phyloP scores from a whole-genome alignment of 2,888 invertebrate genomes.

The Gymnoscelis rufifasciata region DNA sequence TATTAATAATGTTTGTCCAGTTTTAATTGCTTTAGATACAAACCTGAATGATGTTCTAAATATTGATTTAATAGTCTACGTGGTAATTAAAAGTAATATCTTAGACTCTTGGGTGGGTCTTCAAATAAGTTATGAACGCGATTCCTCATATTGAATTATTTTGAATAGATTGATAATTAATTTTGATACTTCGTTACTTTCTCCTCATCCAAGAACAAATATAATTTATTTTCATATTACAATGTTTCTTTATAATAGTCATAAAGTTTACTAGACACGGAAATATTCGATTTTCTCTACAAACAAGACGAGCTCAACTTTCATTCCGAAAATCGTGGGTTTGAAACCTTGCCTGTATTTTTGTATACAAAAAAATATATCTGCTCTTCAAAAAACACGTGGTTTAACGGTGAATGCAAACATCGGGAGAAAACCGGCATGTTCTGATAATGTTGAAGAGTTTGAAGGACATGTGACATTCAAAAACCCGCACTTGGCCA shows the following conservation, averaged over 20 bases:
- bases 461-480: too few relatives aligned
- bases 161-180: slow-evolving; percentile 17
- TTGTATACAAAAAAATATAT: too few relatives aligned
- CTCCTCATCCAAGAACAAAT: neutral
- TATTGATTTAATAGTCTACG: slow-evolving; percentile 22
- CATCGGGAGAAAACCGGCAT: too few relatives aligned
- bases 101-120: slow-evolving; percentile 16
- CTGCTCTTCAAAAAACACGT: too few relatives aligned
- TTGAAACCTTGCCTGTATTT: too few relatives aligned
- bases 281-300: too few relatives aligned
- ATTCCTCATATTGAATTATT: slow-evolving; percentile 18
- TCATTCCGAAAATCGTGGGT: too few relatives aligned
- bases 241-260: neutral
- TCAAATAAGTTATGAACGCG: slow-evolving; percentile 15
- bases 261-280: too few relatives aligned
- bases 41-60: slow-evolving; percentile 15
- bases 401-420: too few relatives aligned
- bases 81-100: slow-evolving; percentile 25
- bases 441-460: too few relatives aligned
- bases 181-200: slow-evolving; percentile 16
- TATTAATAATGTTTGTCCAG: slow-evolving; percentile 41
- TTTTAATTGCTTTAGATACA: slow-evolving; percentile 32
- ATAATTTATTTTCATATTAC: neutral
- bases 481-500: too few relatives aligned
- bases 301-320: too few relatives aligned